Evolutionary conservation across 2,113 vertebrate genomes (phyloP).

Genomic region (Athene cunicularia): DNA sequence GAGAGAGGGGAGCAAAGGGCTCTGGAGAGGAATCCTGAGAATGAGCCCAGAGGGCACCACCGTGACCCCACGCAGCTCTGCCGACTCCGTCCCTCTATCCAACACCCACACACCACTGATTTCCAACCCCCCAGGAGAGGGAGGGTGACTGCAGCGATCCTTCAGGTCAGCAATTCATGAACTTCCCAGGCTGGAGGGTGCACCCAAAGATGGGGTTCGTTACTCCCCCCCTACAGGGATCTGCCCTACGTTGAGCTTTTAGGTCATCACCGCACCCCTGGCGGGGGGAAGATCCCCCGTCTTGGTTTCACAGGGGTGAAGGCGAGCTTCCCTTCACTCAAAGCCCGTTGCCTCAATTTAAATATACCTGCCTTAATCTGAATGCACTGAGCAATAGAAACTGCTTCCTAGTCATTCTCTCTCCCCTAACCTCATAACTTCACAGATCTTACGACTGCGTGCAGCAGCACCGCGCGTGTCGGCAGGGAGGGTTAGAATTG

Average conservation of each 20-base stretch:
- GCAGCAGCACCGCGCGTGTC: accelerated
- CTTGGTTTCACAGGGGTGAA: accelerated
- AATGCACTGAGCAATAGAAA: not conserved
- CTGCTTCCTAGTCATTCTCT: not conserved
- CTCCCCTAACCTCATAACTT: accelerated
- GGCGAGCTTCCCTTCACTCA: not conserved
- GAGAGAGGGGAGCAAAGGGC: not conserved
- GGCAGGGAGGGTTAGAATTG: not conserved
- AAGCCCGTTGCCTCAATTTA: not conserved
- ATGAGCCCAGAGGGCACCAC: not conserved
- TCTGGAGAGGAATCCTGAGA: not conserved
- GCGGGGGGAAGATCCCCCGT: accelerated
- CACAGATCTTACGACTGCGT: accelerated
- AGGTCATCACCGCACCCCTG: not conserved
- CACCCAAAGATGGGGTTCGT: accelerated
- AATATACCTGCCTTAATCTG: not conserved
- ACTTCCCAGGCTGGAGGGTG: not conserved
- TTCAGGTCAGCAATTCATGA: accelerated
- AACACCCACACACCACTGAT: not conserved
- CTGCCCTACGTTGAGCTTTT: accelerated
- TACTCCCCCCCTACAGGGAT: accelerated
- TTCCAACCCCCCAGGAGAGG: not conserved
- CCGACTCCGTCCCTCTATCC: not conserved
- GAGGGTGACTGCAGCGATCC: accelerated
- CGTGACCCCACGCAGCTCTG: accelerated